Evolutionary conservation across 2,797 vertebrate genomes (phyloP).

Genomic region (Amblyopsis hoosieri): DNA sequence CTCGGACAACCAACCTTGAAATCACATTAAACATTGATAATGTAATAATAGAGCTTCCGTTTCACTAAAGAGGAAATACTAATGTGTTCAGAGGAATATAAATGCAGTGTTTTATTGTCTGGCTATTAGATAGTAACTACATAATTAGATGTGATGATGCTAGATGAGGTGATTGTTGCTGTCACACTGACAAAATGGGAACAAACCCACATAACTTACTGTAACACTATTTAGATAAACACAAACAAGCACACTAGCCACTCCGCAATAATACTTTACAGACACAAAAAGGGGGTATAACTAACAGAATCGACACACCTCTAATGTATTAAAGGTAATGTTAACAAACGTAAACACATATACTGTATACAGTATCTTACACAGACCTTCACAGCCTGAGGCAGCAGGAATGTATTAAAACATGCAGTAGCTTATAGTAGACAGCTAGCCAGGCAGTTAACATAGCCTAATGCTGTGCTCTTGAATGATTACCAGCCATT

Average conservation of each 20-base stretch:
- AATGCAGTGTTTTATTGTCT: constrained; percentile 47
- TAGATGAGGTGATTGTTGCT: constrained; percentile 10
- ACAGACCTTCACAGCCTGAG: too few species aligned
- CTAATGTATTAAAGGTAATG: too few species aligned
- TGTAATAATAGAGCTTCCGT: neutral
- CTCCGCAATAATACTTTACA: neutral
- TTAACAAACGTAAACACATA: too few species aligned
- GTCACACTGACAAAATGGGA: constrained; percentile 17
- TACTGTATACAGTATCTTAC: too few species aligned
- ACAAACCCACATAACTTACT: constrained; percentile 18
- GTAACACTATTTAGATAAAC: constrained; percentile 18
- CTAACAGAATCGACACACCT: too few species aligned
- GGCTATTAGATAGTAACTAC: constrained; percentile 28
- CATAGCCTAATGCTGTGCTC: too few species aligned
- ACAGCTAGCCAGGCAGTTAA: too few species aligned
- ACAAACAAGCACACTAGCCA: neutral
- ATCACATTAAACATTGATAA: constrained; percentile 23
- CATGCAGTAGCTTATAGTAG: too few species aligned
- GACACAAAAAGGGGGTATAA: too few species aligned
- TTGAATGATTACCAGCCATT: too few species aligned
- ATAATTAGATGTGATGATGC: neutral
- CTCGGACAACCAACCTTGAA: constrained; percentile 26
- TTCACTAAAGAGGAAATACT: constrained; percentile 36
- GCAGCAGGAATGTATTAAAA: too few species aligned
- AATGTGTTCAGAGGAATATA: constrained; percentile 31